Conservation (phyloP, 2,888 invertebrate genomes). For the Melanotus villosus region DNA sequence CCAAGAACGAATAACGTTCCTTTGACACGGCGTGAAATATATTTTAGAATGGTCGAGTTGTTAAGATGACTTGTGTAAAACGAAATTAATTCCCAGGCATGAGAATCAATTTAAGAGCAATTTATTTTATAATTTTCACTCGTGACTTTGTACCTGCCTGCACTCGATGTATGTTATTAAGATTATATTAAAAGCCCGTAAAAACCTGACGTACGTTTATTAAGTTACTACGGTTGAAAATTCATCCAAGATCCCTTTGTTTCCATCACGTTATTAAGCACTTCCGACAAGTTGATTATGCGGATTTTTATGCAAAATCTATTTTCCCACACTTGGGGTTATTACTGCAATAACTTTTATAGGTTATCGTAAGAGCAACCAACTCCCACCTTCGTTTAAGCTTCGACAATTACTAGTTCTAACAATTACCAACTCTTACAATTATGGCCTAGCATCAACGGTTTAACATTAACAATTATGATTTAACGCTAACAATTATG, state of each 20-base stretch:
- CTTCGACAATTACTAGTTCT: no score
- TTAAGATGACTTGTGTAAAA: conserved; percentile 56
- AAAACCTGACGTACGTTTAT: conserved; percentile 20
- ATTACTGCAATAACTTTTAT: no score
- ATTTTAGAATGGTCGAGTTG: conserved; percentile 9
- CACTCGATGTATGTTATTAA: conserved; percentile 45
- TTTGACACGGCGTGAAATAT: conserved; percentile 28
- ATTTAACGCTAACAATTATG: no score
- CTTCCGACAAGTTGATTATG: no score
- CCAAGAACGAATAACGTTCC: background rate
- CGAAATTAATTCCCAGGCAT: conserved; percentile 57
- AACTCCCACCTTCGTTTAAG: no score
- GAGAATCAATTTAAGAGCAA: conserved; percentile 60
- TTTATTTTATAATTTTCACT: conserved; percentile 58
- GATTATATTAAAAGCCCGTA: conserved; percentile 37
- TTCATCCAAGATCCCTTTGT: background rate
- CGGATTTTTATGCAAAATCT: no score
- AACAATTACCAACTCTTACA: no score
- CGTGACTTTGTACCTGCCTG: conserved; percentile 52
- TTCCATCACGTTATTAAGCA: background rate
- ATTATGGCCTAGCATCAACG: no score
- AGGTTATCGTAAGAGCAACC: no score
- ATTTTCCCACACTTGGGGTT: no score
- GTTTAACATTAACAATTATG: no score
- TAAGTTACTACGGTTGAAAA: background rate